Conservation (phyloP, 2,888 invertebrate genomes). For the Drosophila yooni region DNA sequence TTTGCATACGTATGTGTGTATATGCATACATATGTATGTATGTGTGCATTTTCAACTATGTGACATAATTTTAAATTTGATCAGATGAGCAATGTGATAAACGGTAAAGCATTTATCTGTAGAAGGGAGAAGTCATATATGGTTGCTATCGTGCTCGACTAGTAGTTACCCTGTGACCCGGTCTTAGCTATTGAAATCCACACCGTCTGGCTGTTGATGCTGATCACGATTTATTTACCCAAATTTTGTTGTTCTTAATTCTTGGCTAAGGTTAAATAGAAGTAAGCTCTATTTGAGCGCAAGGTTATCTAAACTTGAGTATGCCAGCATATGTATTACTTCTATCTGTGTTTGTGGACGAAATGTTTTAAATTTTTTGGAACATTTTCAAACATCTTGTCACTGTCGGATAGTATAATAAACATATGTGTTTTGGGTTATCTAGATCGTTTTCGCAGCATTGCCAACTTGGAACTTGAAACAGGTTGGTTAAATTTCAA, state of each 20-base stretch:
- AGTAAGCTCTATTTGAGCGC: background rate
- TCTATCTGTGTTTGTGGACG: background rate
- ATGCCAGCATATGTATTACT: background rate
- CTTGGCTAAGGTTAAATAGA: background rate
- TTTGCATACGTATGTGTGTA: background rate
- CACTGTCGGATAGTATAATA: background rate
- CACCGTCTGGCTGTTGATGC: background rate
- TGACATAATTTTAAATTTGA: background rate
- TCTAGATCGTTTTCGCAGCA: constrained; percentile 1
- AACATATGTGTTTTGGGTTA: constrained; percentile 3
- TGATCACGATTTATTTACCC: background rate
- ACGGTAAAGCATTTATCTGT: background rate
- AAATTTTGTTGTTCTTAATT: background rate
- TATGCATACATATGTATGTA: background rate
- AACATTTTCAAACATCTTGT: constrained; percentile 10
- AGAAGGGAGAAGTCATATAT: background rate
- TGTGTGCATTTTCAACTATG: background rate
- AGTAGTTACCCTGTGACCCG: background rate
- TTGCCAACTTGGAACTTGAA: background rate
- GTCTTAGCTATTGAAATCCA: background rate
- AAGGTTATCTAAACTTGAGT: background rate
- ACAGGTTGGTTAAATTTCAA: background rate
- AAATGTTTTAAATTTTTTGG: background rate
- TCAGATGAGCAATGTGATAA: background rate
- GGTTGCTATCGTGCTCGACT: background rate